Evolutionary conservation across 2,113 vertebrate genomes (phyloP).

Genomic region (Pagrus major): DNA sequence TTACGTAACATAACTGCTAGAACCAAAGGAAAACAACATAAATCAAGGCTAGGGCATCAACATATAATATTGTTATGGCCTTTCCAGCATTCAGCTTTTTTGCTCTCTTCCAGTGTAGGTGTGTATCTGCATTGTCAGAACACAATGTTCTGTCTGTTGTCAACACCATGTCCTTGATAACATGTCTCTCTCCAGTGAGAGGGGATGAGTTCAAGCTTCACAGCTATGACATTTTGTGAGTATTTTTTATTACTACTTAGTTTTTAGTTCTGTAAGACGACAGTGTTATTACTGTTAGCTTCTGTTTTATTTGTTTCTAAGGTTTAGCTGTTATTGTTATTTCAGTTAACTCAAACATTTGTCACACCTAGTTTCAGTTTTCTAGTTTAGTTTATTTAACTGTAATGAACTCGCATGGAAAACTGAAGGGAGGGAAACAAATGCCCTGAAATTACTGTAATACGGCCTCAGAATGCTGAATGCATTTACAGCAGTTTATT

Average conservation of each 20-base stretch:
- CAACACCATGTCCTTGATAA: not conserved
- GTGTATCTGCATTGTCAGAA: not conserved
- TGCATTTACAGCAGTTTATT: slow-evolving; percentile 29
- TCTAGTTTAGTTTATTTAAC: no score
- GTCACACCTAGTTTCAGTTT: no score
- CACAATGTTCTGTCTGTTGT: not conserved
- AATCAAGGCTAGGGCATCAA: not conserved
- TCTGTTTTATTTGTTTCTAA: no score
- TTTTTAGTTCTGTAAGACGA: no score
- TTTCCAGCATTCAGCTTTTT: not conserved
- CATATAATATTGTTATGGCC: not conserved
- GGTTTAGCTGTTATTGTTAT: no score
- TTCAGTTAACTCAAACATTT: no score
- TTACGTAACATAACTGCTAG: no score
- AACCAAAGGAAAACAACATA: not conserved
- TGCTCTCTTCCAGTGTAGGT: not conserved
- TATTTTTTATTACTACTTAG: no score
- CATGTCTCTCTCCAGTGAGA: not conserved
- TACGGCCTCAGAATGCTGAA: not conserved
- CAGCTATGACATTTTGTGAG: not conserved
- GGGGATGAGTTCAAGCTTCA: not conserved
- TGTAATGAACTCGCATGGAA: no score
- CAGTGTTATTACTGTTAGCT: no score
- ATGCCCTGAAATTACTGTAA: slow-evolving; percentile 8
- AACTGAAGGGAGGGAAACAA: not conserved